phyloP scores from a whole-genome alignment of 2,888 invertebrate genomes.

The Cheilosia vernalis region DNA sequence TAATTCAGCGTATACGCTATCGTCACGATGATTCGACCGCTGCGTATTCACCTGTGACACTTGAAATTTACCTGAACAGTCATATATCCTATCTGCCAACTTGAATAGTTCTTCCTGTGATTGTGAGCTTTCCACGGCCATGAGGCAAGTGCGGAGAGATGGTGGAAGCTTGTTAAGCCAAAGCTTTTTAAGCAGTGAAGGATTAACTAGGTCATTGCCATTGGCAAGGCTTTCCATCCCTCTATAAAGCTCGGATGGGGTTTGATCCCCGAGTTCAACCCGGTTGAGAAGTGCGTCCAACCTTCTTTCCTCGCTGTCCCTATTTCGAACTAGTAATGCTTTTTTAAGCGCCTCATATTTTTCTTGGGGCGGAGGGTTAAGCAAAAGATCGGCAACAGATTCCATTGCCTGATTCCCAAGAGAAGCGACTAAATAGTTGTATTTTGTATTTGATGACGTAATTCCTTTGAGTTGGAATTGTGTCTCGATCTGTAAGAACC shows the following conservation, averaged over 20 bases:
- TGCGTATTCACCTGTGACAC: too few relatives aligned
- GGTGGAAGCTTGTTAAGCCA: conserved; percentile 11
- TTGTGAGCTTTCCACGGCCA: too few relatives aligned
- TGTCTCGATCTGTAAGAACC: conserved; percentile 28
- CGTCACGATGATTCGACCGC: conserved; percentile 1
- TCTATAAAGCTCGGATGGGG: conserved; percentile 16
- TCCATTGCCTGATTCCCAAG: conserved; percentile 34
- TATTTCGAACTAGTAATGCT: conserved; percentile 18
- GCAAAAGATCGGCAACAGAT: conserved; percentile 27
- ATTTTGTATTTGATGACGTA: conserved; percentile 36
- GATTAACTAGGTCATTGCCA: conserved; percentile 19
- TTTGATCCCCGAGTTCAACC: conserved; percentile 11
- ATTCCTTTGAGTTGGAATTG: conserved; percentile 38
- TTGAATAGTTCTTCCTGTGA: too few relatives aligned
- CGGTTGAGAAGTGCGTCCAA: conserved; percentile 25
- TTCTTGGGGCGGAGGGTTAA: conserved; percentile 7
- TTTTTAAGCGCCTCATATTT: conserved; percentile 39
- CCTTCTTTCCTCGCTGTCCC: conserved; percentile 29
- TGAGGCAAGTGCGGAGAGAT: too few relatives aligned
- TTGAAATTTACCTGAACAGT: too few relatives aligned
- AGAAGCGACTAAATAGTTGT: conserved; percentile 33
- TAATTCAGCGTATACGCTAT: not conserved
- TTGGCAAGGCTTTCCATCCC: conserved; percentile 22
- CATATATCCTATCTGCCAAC: too few relatives aligned
- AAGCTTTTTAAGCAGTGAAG: conserved; percentile 10